A percentile compares a stretch with the other conserved stretches of the same genome.
Evolutionary conservation across 2,888 invertebrate species (phyloP).

Genomic region (Platynereis dumerilii): DNA sequence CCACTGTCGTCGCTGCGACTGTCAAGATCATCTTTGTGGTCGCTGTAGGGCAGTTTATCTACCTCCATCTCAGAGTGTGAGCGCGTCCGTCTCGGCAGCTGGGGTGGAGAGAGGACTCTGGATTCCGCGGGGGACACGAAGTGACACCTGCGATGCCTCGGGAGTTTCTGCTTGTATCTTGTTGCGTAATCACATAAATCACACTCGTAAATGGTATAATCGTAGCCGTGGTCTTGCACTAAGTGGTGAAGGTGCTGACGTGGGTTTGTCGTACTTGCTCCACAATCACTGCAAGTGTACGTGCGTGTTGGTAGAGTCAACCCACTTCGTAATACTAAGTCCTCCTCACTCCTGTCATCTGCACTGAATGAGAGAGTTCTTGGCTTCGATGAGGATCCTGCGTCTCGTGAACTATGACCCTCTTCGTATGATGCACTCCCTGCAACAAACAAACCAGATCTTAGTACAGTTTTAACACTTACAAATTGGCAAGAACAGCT

Average conservation of each 20-base stretch:
- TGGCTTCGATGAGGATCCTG: no score
- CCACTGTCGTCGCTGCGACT: background rate
- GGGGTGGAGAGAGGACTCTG: background rate
- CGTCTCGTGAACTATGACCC: no score
- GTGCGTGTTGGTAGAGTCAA: slow-evolving; percentile 7
- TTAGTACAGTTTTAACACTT: no score
- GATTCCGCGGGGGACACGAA: background rate
- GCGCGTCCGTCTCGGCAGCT: no score
- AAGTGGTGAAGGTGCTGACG: slow-evolving; percentile 44
- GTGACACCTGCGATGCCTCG: slow-evolving; percentile 44
- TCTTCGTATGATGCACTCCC: no score
- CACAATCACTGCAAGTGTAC: slow-evolving; percentile 17
- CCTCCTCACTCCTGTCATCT: slow-evolving; percentile 3
- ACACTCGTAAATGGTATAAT: slow-evolving; percentile 52
- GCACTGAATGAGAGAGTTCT: no score
- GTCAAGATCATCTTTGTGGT: background rate
- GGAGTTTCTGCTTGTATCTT: slow-evolving; percentile 53
- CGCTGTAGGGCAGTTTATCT: background rate
- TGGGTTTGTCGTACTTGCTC: slow-evolving; percentile 12
- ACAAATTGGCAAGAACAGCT: no score
- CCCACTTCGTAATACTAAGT: background rate
- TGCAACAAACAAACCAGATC: no score
- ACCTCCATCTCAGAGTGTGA: background rate
- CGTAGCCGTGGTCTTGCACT: slow-evolving; percentile 47
- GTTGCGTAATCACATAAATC: slow-evolving; percentile 57